These are phyloP conservation scores for Oryzias javanicus DNA, from an alignment of 2,113 vertebrate species.

Conservation along the genomic window DNA sequence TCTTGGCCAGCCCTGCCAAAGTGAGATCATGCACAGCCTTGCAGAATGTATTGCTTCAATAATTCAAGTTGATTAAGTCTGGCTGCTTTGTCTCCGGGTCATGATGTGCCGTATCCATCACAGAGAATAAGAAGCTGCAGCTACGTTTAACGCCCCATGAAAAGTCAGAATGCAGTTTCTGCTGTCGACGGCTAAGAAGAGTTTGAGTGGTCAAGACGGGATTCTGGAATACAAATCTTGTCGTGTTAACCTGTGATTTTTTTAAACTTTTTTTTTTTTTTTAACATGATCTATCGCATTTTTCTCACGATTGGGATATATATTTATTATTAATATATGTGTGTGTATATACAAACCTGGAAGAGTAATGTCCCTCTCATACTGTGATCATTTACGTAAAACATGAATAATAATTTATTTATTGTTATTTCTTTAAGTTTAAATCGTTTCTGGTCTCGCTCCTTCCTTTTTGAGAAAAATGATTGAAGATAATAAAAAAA, in stretches of 20 bases:
- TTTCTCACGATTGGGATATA: too few species aligned
- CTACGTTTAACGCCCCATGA: neutral
- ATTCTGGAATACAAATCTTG: neutral
- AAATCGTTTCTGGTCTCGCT: too few species aligned
- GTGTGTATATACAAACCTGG: too few species aligned
- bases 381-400: too few species aligned
- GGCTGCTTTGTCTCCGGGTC: conserved; percentile 7
- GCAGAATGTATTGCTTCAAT: neutral
- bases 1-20: neutral
- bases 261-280: neutral
- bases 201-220: neutral
- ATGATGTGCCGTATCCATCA: neutral
- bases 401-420: too few species aligned
- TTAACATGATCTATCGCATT: too few species aligned
- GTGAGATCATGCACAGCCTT: conserved; percentile 1
- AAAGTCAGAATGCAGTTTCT: neutral
- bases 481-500: too few species aligned
- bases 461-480: too few species aligned
- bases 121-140: neutral
- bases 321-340: too few species aligned
- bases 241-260: neutral
- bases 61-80: conserved; percentile 12
- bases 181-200: neutral
- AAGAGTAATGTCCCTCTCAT: too few species aligned
- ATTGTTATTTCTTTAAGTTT: too few species aligned